phyloP scores from a whole-genome alignment of 2,797 vertebrate genomes.

The Rhincodon typus region DNA sequence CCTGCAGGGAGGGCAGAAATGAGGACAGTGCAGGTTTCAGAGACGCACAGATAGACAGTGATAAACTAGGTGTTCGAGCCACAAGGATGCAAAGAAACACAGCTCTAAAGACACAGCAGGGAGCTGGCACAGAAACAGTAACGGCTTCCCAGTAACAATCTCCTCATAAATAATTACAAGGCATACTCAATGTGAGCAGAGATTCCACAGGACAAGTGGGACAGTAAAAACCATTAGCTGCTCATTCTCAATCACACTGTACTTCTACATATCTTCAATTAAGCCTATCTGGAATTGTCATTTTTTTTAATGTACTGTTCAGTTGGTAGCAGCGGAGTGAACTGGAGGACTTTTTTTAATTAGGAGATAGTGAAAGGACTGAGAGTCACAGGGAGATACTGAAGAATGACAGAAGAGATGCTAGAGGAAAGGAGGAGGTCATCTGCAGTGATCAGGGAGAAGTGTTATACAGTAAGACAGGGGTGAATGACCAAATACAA shows the following conservation, averaged over 20 bases:
- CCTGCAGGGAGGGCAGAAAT: constrained; percentile 19
- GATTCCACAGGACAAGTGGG: background rate
- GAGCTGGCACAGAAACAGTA: constrained; percentile 13
- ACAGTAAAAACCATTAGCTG: constrained; percentile 7
- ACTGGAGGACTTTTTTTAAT: background rate
- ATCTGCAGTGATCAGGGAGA: too few species aligned
- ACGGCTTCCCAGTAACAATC: constrained; percentile 4
- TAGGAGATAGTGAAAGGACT: background rate
- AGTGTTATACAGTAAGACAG: too few species aligned
- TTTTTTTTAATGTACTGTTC: background rate
- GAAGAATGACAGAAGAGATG: too few species aligned
- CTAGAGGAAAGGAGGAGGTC: too few species aligned
- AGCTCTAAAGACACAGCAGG: constrained; percentile 28
- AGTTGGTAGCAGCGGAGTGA: background rate
- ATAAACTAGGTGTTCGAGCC: background rate
- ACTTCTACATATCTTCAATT: background rate
- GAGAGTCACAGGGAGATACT: too few species aligned
- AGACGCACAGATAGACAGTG: background rate
- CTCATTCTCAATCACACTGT: background rate
- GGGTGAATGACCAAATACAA: too few species aligned
- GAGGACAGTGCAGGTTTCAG: background rate
- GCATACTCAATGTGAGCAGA: background rate
- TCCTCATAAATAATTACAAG: constrained; percentile 36
- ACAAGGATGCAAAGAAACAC: background rate
- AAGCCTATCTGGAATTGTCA: background rate